phyloP scores from a whole-genome alignment of 2,888 invertebrate genomes.

The Gibbula magus region DNA sequence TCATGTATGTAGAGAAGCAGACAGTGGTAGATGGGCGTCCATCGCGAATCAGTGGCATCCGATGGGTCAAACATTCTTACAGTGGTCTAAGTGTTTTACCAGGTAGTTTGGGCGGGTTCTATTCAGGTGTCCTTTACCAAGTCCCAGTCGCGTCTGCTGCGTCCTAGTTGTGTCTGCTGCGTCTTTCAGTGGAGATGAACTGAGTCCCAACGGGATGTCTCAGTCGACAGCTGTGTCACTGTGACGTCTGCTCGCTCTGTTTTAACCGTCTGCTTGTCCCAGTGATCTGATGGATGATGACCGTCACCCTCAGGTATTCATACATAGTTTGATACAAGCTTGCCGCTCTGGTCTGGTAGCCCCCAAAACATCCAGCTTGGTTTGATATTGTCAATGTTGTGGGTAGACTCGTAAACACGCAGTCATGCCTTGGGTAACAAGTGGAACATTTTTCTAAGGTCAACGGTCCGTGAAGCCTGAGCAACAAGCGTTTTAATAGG shows the following conservation, averaged over 20 bases:
- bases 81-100: slow-evolving; percentile 1
- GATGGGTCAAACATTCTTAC: background rate
- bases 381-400: background rate
- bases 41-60: background rate
- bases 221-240: background rate
- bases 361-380: background rate
- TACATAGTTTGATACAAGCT: background rate
- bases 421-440: background rate
- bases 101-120: background rate
- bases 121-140: background rate
- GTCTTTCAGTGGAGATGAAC: background rate
- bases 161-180: background rate
- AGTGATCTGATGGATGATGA: background rate
- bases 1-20: background rate
- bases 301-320: background rate
- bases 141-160: background rate
- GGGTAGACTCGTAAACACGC: no score
- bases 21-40: slow-evolving; percentile 7
- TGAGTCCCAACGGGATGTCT: background rate
- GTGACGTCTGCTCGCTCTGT: background rate
- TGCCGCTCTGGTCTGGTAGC: background rate
- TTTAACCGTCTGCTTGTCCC: background rate
- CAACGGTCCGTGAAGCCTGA: background rate
- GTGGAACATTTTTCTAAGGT: background rate
- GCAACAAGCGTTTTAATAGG: background rate